phyloP scores from a whole-genome alignment of 2,797 vertebrate genomes.

The Dallia pectoralis region DNA sequence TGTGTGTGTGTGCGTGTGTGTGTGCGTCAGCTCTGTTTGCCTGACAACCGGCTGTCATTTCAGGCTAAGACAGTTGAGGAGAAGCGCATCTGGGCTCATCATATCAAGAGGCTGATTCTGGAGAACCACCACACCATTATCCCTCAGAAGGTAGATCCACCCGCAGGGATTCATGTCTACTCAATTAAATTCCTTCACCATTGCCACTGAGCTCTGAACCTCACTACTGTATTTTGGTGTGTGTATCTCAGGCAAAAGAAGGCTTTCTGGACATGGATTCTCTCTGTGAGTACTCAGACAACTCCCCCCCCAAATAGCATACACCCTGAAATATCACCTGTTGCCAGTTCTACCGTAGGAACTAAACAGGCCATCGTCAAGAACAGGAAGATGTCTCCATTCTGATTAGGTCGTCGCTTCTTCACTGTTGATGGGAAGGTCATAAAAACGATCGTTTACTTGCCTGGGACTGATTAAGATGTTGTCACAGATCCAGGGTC shows the following conservation, averaged over 20 bases:
- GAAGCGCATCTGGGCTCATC: slow-evolving; percentile 91
- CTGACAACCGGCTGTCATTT: background rate
- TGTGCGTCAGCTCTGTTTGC: background rate
- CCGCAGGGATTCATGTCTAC: background rate
- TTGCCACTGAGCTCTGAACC: background rate
- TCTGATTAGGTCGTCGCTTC: slow-evolving; percentile 7
- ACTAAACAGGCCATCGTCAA: slow-evolving; percentile 32
- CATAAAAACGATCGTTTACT: background rate
- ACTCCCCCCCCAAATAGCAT: slow-evolving; percentile 2
- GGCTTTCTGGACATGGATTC: slow-evolving; percentile 89
- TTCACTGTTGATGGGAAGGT: background rate
- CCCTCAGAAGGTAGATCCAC: slow-evolving; percentile 84
- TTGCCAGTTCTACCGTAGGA: slow-evolving; percentile 34
- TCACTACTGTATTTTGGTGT: slow-evolving; percentile 13
- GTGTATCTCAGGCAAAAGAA: slow-evolving; percentile 83
- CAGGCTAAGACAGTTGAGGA: slow-evolving; percentile 91
- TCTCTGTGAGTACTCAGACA: slow-evolving; percentile 79
- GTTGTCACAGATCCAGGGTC: slow-evolving; percentile 76
- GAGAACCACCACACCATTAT: slow-evolving; percentile 93
- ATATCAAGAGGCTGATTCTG: slow-evolving; percentile 95
- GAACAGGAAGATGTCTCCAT: slow-evolving; percentile 20
- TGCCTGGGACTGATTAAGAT: slow-evolving; percentile 8
- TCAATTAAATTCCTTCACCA: background rate
- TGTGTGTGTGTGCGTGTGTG: background rate
- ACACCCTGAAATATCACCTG: background rate